Evolutionary conservation across 2,113 vertebrate genomes (phyloP).

Genomic region (Cephalophus harveyi): DNA sequence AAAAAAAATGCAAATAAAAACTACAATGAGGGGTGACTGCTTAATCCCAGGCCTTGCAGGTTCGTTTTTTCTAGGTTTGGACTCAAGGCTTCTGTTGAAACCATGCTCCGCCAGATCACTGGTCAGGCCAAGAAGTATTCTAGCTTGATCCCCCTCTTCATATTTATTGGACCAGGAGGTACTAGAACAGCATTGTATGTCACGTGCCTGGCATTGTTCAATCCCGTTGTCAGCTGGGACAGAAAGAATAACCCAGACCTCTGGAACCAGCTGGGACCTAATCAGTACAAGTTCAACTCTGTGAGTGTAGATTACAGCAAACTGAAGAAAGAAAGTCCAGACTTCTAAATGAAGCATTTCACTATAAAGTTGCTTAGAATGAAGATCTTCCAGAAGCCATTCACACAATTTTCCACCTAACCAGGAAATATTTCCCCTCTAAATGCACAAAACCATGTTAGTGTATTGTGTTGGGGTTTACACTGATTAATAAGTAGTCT

Average conservation of each 20-base stretch:
- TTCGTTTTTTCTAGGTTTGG: accelerated
- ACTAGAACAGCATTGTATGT: constrained; percentile 87
- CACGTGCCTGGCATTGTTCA: constrained; percentile 86
- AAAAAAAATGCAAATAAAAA: neutral
- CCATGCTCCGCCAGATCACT: constrained; percentile 74
- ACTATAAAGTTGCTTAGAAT: constrained; percentile 63
- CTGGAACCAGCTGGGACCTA: neutral
- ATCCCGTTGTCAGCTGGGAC: constrained; percentile 85
- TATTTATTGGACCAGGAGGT: constrained; percentile 89
- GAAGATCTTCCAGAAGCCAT: constrained; percentile 78
- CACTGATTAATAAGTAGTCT: constrained; percentile 76
- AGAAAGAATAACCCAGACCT: neutral
- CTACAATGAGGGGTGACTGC: accelerated
- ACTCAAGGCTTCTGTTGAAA: neutral
- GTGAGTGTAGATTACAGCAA: constrained; percentile 91
- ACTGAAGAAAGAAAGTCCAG: constrained; percentile 94
- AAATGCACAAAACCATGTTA: constrained; percentile 63
- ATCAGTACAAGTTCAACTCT: constrained; percentile 81
- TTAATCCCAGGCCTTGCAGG: accelerated
- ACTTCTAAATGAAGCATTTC: constrained; percentile 83
- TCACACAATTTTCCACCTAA: constrained; percentile 76
- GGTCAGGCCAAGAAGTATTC: constrained; percentile 80
- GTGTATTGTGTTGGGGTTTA: constrained; percentile 71
- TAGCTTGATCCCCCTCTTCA: constrained; percentile 89
- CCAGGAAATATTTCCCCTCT: constrained; percentile 64